A percentile compares a stretch with the other conserved stretches of the same genome.
phyloP scores from a whole-genome alignment of 2,113 vertebrate genomes.

The Chaenocephalus aceratus region DNA sequence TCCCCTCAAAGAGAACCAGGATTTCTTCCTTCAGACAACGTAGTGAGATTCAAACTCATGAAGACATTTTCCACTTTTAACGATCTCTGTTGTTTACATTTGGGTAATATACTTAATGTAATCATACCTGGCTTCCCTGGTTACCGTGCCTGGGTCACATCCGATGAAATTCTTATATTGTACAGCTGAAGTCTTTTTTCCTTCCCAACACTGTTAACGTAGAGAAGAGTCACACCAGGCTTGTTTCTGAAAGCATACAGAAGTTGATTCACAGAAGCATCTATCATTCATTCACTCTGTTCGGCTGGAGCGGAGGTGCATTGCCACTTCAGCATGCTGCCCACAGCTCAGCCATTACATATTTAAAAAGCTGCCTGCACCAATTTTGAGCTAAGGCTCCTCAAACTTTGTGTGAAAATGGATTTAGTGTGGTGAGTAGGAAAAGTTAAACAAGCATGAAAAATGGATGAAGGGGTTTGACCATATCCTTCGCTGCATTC shows the following conservation, averaged over 20 bases:
- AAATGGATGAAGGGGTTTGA: conserved; percentile 59
- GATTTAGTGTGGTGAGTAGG: conserved; percentile 39
- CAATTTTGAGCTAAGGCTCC: conserved; percentile 39
- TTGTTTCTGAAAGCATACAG: conserved; percentile 22
- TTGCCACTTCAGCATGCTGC: conserved; percentile 62
- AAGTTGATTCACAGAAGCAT: conserved; percentile 32
- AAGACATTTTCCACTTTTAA: background rate
- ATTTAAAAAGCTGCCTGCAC: conserved; percentile 68
- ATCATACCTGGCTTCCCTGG: background rate
- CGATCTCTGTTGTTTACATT: background rate
- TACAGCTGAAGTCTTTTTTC: background rate
- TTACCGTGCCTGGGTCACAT: background rate
- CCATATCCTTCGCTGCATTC: conserved; percentile 34
- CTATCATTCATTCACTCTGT: conserved; percentile 37
- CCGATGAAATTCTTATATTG: background rate
- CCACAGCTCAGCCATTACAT: conserved; percentile 51
- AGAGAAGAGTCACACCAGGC: conserved; percentile 1
- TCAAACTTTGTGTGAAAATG: conserved; percentile 41
- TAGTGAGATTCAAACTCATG: background rate
- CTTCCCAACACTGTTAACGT: background rate
- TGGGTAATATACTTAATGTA: background rate
- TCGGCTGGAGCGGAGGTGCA: conserved; percentile 32
- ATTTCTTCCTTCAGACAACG: background rate
- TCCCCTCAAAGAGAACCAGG: background rate
- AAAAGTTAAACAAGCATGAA: conserved; percentile 58